Evolutionary conservation across 2,888 invertebrate species (phyloP).

Genomic region (Blastobasis lacticolella): DNA sequence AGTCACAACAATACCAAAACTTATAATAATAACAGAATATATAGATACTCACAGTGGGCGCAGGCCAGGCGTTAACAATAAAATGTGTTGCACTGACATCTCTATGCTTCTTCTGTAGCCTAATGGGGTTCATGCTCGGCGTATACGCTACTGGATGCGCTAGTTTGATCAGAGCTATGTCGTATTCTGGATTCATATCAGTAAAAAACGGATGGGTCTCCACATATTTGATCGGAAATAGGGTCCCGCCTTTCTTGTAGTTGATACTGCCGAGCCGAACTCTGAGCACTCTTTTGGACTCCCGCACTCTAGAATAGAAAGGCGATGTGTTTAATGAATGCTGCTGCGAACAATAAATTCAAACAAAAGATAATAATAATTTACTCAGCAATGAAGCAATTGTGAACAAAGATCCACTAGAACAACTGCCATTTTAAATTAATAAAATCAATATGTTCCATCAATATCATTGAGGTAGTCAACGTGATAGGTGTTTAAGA

Average conservation of each 20-base stretch:
- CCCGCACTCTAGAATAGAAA: conserved; percentile 33
- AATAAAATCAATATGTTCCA: no score
- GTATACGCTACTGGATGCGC: conserved; percentile 28
- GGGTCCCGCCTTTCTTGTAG: conserved; percentile 43
- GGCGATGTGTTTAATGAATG: no score
- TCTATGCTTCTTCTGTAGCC: conserved; percentile 24
- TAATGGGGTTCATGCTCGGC: conserved; percentile 32
- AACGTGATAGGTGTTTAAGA: no score
- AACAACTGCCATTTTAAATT: no score
- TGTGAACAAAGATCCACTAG: no score
- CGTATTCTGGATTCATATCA: conserved; percentile 40
- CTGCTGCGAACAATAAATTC: background rate
- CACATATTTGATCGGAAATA: conserved; percentile 40
- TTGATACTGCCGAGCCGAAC: conserved; percentile 54
- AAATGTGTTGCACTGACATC: conserved; percentile 40
- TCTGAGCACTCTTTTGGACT: conserved; percentile 33
- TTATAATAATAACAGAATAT: no score
- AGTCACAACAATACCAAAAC: no score
- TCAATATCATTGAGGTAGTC: no score
- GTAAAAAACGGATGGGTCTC: conserved; percentile 52
- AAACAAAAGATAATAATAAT: background rate
- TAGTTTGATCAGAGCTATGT: conserved; percentile 45
- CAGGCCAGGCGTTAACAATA: conserved; percentile 46
- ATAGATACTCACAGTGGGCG: conserved; percentile 21
- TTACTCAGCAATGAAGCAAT: no score